Base-by-base conservation (phyloP, 2,797 vertebrate species). In the Eupleurogrammus muticus region DNA sequence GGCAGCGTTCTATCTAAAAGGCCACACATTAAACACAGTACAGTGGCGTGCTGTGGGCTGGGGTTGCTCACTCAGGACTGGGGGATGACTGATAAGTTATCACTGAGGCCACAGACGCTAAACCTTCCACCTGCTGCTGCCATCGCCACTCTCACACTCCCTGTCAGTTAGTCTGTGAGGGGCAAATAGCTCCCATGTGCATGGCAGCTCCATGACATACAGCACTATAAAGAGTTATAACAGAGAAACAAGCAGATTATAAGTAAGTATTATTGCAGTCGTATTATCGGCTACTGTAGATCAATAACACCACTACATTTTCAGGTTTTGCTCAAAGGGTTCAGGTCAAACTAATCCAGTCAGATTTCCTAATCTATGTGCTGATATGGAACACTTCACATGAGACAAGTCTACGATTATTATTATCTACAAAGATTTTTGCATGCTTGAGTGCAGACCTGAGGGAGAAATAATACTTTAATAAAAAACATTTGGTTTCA, bases 71-170 rank as follows among this genome's bases (percentile, higher is more conserved):
- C 73, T 78, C 71, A 61, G 60, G 36, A 76, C 87, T 90, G 90
- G 16, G 24, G 75, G 54, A 73, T 61, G 60, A 81, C 87, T 92
- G 92, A 94, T 93, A 93, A 60, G 84, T 83, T 93, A 93, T 93
- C 93, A 88, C 73, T 42, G 70, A 75, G 73, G 69, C 73, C 79
- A 86, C 89, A 91, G 86, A 91, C 79, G 55, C 75, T 77, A 56
- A 75, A 85, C 55, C 77, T 84, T 86, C 80, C 82, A 90, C 86
- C 83, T 89, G 81, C 85, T 84, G 76, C 73, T 73, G 85, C 67
- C 76, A 70, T 36, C 21, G 47, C 61, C 74, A 58, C 74, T 63
- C 81, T 40, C 70, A 80, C 87, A 71, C 86, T 68, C 87, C 79
- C 84, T 79, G 87, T 77, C 89, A 84, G 89, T 92, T 88, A 81